Evolutionary conservation across 2,797 vertebrate genomes (phyloP), one percentile per base, ranked within the genome.

Genomic region (Phalloptychus januarius): DNA sequence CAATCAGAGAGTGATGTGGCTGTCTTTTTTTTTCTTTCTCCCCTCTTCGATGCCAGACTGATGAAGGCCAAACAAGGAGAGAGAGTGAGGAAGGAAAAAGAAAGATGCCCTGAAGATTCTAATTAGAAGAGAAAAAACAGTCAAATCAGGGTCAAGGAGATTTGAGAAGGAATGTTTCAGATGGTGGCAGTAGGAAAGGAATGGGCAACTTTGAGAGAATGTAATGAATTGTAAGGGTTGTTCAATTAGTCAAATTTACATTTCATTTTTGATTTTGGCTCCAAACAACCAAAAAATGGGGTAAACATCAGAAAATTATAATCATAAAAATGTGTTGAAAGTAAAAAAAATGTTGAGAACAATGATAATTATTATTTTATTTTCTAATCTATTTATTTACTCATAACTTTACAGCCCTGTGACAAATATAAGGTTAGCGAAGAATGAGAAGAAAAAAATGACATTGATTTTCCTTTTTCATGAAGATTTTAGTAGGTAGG

Each of bases 1-100:
- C 91, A 94, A 91, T 94, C 87, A 87, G 50, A 77, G 72, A 69
- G 25, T 42, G 28, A 48, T 16, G 23, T 79, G 71, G 69, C 58
- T n/a, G 81, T 72, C 75, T 71, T 63, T 72, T 75, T 81, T 74
- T 25, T 48, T 40, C 1, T 40, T 40, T 40, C 42, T 3, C 48
- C 77, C 40, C 71, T 65, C 71, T 78, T 80, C 88, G 87, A 87
- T 48, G 63, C 88, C 88, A 93, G 72, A 63, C 72, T 45, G 76
- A 88, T 77, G 77, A 86, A 82, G 89, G 54, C 71, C 65, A 58
- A 48, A 71, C 69, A 72, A n/a, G 50, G 77, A 67, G 79, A 71
- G 65, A 65, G 76, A 61, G 44, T 72, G 81, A 76, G 72, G 65
- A 76, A 74, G 54, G n/a, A 56, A 65, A 58, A 70, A 79, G 54